These are phyloP conservation scores for Acridotheres tristis DNA, from an alignment of 2,797 vertebrate species.

Conservation along the genomic window DNA sequence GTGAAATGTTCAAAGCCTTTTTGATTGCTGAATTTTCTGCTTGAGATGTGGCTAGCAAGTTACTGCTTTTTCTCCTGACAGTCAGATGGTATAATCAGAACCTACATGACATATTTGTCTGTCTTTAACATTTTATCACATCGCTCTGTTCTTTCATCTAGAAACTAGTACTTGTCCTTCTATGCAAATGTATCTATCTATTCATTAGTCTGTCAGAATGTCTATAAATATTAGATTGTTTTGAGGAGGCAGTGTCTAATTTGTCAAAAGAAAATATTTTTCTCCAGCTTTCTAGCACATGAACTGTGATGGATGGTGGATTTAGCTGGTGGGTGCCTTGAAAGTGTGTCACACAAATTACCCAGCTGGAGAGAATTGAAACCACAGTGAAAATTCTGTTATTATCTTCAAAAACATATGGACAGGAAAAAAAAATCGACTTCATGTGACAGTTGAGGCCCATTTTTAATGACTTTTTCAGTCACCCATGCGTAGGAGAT, in stretches of 20 bases:
- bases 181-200: conserved; percentile 31
- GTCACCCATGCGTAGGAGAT: neutral
- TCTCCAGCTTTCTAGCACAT: neutral
- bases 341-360: conserved; percentile 54
- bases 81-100: conserved; percentile 36
- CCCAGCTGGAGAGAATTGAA: conserved; percentile 35
- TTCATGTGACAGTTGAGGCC: neutral
- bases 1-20: conserved; percentile 27
- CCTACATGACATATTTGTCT: conserved; percentile 35
- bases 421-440: neutral
- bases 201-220: conserved; percentile 64
- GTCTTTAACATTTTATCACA: conserved; percentile 35
- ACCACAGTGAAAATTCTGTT: conserved; percentile 4
- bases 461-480: conserved; percentile 7
- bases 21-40: neutral
- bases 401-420: conserved; percentile 7
- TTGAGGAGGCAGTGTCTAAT: conserved; percentile 43
- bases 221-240: conserved; percentile 60
- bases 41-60: conserved; percentile 2
- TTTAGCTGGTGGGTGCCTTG: conserved; percentile 34
- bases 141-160: conserved; percentile 25
- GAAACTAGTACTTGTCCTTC: conserved; percentile 41
- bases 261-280: conserved; percentile 50
- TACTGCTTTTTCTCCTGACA: conserved; percentile 8
- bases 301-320: conserved; percentile 16